Percentiles rank a stretch among this genome's conserved stretches.
Evolutionary conservation across 2,797 vertebrate genomes (phyloP).

Genomic region (Sorex maritimensis): DNA sequence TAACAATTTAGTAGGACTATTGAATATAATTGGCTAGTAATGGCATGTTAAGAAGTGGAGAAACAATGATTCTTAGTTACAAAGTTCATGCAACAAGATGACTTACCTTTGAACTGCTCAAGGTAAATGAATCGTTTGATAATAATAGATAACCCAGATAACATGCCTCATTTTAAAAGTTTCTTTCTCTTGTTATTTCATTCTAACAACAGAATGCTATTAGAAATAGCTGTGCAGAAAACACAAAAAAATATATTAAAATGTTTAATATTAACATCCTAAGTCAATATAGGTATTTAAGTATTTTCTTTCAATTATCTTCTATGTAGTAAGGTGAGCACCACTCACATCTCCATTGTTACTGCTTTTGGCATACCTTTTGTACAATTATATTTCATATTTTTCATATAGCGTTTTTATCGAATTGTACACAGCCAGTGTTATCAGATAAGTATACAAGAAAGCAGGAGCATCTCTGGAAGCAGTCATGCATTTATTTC

Average conservation of each 20-base stretch:
- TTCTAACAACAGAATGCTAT: neutral
- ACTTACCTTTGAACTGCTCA: constrained; percentile 3
- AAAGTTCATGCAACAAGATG: neutral
- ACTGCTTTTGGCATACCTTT: too few relatives aligned
- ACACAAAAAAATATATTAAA: too few relatives aligned
- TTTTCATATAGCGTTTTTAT: too few relatives aligned
- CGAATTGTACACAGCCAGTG: too few relatives aligned
- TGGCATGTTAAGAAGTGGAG: neutral
- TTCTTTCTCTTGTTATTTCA: neutral
- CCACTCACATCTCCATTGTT: too few relatives aligned
- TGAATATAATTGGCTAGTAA: neutral
- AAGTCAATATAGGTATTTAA: neutral
- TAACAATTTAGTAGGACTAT: neutral
- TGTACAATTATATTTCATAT: too few relatives aligned
- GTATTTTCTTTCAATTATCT: too few relatives aligned
- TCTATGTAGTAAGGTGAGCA: too few relatives aligned
- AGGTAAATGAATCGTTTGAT: neutral
- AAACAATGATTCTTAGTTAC: constrained; percentile 15
- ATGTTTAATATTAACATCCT: neutral
- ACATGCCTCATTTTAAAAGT: constrained; percentile 13
- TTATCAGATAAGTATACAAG: too few relatives aligned
- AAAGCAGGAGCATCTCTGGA: too few relatives aligned
- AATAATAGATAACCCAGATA: neutral
- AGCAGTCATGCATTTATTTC: too few relatives aligned
- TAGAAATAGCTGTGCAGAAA: neutral